Percentiles rank a stretch among this genome's conserved stretches.
Conservation (phyloP, 2,113 vertebrate genomes). For the Cololabis saira region DNA sequence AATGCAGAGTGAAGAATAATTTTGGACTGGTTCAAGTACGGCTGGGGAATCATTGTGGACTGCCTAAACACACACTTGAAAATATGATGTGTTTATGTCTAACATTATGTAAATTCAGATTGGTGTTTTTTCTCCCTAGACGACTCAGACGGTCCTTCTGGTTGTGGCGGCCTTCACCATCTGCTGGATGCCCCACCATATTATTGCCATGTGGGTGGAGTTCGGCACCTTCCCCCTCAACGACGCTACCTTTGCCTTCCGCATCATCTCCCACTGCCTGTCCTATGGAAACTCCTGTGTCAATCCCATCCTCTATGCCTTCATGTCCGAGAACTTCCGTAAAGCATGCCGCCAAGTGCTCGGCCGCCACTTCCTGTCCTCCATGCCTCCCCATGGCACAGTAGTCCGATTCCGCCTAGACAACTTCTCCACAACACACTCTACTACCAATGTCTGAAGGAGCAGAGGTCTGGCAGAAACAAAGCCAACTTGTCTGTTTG, state of each 20-base stretch:
- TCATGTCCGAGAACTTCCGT: constrained; percentile 87
- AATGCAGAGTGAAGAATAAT: too few species aligned
- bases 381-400: constrained; percentile 36
- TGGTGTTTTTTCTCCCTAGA: constrained; percentile 66
- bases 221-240: constrained; percentile 85
- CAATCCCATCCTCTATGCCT: constrained; percentile 88
- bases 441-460: constrained; percentile 69
- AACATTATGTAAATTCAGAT: background rate
- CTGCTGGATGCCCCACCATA: constrained; percentile 88
- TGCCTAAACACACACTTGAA: too few species aligned
- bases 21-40: too few species aligned
- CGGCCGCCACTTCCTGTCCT: constrained; percentile 65
- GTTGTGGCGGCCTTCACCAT: constrained; percentile 83
- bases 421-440: constrained; percentile 83
- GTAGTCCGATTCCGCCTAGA: constrained; percentile 79
- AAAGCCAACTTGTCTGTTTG: too few species aligned
- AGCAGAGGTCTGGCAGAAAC: too few species aligned
- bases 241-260: constrained; percentile 83
- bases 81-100: too few species aligned
- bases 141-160: constrained; percentile 84
- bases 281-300: constrained; percentile 87
- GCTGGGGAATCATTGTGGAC: too few species aligned
- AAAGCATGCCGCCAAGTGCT: constrained; percentile 82
- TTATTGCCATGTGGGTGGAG: constrained; percentile 88
- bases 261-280: constrained; percentile 85